Evolutionary conservation across 1,140 invertebrate species (phyloP), one percentile per base, ranked within the genome.

Genomic region (Drosophila mauritiana): DNA sequence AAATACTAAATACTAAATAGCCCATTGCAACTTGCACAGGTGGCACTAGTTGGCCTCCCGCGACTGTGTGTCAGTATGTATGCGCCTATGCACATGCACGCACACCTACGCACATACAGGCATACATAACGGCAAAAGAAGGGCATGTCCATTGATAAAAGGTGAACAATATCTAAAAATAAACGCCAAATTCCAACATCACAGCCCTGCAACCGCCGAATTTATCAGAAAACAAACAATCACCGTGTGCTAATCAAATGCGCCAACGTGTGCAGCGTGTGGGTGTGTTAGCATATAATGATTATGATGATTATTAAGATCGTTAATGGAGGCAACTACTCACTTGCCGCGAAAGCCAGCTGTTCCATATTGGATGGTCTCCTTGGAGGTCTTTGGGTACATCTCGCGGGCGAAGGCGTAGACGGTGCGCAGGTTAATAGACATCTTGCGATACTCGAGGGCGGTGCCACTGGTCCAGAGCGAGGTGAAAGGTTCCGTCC

Each of bases 361-460:
- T 63, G 95, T 96, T 78, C 95, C 95, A 92, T 96, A 96, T 90
- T 95, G 93, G 73, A 96, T 94, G 79, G 94, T 93, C 73, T 93
- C 91, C 81, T 94, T 94, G 37, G 93, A 93, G 13, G 79, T 94
- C 92, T 95, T 95, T n/a, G 95, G 95, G 91, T 95, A 95, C 95
- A 95, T 95, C 94, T 95, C 95, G 93, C 95, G 93, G 51, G 95
- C 95, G 93, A 95, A 95, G 88, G 95, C 95, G 93, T 95, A 95
- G 67, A 95, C 89, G 42, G 91, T 92, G 61, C 91, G 72, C 36
- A 92, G 61, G 67, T 92, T 92, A 37, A 92, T 91, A 20, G 91
- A 92, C 91, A 92, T 90, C 52, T 79, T 81, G 43, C 45, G 37
- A 51, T 37, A 27, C 27, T 34, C 36, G 22, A 25, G 12, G 27